A percentile compares a stretch with the other conserved stretches of the same genome.
Evolutionary conservation across 1,140 invertebrate genomes (phyloP).

Genomic region (Pristionchus pacificus): DNA sequence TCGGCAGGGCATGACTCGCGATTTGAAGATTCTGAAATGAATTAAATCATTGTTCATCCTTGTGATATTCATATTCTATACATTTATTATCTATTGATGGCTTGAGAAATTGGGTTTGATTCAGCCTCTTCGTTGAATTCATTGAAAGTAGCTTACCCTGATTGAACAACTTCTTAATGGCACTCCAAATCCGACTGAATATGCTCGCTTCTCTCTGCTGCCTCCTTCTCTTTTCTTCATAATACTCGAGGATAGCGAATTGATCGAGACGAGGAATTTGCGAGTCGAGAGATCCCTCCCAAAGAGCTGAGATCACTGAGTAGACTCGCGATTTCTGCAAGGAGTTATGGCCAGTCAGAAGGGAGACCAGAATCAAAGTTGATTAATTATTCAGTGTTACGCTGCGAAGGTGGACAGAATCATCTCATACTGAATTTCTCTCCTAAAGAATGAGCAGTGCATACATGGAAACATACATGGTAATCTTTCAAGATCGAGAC

Average conservation of each 20-base stretch:
- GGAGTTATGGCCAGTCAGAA: conserved; percentile 14
- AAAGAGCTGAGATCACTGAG: conserved; percentile 21
- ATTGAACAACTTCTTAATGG: conserved; percentile 18
- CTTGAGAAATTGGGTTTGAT: conserved; percentile 4
- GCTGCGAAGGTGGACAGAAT: background rate
- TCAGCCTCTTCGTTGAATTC: conserved; percentile 14
- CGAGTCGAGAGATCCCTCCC: conserved; percentile 15
- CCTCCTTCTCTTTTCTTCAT: conserved; percentile 15
- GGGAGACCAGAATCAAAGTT: conserved; percentile 19
- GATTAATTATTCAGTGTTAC: conserved; percentile 1
- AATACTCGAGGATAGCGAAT: conserved; percentile 33
- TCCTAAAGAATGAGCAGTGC: no score
- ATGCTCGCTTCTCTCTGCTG: background rate
- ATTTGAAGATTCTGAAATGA: background rate
- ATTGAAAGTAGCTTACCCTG: conserved; percentile 19
- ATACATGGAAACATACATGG: no score
- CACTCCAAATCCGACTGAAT: conserved; percentile 6
- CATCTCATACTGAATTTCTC: no score
- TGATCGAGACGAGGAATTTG: conserved; percentile 30
- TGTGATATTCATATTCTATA: background rate
- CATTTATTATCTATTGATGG: background rate
- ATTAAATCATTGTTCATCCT: background rate
- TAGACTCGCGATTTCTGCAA: conserved; percentile 34
- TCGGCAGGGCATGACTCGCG: conserved; percentile 13
- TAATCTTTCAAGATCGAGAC: no score